Base-by-base conservation (phyloP, 2,113 vertebrate species). In the Callithrix jacchus region DNA sequence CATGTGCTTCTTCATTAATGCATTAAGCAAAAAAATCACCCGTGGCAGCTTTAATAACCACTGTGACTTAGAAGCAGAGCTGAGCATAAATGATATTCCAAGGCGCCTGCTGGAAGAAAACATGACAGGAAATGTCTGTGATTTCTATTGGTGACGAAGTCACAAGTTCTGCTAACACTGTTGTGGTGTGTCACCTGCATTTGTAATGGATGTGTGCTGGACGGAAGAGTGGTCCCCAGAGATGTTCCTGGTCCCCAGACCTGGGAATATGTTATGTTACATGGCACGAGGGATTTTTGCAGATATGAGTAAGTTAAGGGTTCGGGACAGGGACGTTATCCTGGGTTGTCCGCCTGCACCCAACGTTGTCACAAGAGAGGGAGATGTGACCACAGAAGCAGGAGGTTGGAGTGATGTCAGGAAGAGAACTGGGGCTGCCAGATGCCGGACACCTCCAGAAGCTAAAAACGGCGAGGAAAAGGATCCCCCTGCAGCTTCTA, bases 1-100 rank as follows among this genome's bases (percentile, higher is more conserved):
- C 20, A 54, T 80, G 77, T 80, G 77, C 77, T 80, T 54, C 77
- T n/a, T 80, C 47, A n/a, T 80, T 23, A 52, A 80, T 80, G 77
- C 77, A 54, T 80, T n/a, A 52, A 52, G 47, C 23, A 76, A 76
- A n/a, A n/a, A 74, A 74, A 9, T 54, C 77, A 54, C 18, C 6
- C 2, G 2, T 54, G 77, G 77, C 77, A n/a, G 77, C 47, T 80
- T 52, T 80, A 80, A 80, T 52, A 80, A 54, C 77, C 35, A n/a
- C 32, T 80, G 47, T n/a, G 32, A 21, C 20, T 80, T 54, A 23
- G 77, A 54, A 80, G 35, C 5, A n/a, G 77, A 80, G 77, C 52
- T 52, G 32, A 54, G 45, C 4, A 35, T 20, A 1, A 49, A 49
- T 25, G 45, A 8, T 47, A 54, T 54, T 80, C 21, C 77, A 52